Conservation (phyloP, 2,113 vertebrate species). For the Nibea albiflora region DNA sequence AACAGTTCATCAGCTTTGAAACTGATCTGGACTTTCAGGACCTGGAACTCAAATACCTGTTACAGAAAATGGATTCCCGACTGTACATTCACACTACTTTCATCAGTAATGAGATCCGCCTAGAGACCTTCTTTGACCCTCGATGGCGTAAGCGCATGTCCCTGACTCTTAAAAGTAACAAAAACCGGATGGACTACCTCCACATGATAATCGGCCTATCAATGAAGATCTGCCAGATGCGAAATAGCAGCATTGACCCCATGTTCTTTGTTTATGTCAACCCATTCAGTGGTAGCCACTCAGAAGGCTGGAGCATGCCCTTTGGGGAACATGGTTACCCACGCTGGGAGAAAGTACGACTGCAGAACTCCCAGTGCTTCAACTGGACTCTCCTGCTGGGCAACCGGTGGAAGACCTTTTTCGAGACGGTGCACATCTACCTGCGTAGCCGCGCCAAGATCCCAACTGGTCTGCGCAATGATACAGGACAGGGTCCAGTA, state of each 20-base stretch:
- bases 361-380: constrained; percentile 98
- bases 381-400: constrained; percentile 98
- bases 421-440: constrained; percentile 99
- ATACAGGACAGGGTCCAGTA: constrained; percentile 96
- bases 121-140: constrained; percentile 98
- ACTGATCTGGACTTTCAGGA: constrained; percentile 99
- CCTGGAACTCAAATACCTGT: constrained; percentile 97
- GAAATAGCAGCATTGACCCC: constrained; percentile 98
- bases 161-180: constrained; percentile 99
- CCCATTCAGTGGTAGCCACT: constrained; percentile 98
- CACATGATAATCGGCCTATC: constrained; percentile 99
- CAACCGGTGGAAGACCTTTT: constrained; percentile 99
- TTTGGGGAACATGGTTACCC: constrained; percentile 98
- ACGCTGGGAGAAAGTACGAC: constrained; percentile 95
- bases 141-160: constrained; percentile 99
- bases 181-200: constrained; percentile 99
- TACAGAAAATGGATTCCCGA: constrained; percentile 99
- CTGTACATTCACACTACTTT: constrained; percentile 98
- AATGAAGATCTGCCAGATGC: constrained; percentile 99
- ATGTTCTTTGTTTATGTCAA: constrained; percentile 99
- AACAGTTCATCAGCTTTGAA: constrained; percentile 99
- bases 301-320: constrained; percentile 99
- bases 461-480: constrained; percentile 93
- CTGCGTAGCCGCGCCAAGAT: constrained; percentile 97
- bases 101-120: constrained; percentile 98